Conservation (phyloP, 2,797 vertebrate species). For the Buceros bicornis region DNA sequence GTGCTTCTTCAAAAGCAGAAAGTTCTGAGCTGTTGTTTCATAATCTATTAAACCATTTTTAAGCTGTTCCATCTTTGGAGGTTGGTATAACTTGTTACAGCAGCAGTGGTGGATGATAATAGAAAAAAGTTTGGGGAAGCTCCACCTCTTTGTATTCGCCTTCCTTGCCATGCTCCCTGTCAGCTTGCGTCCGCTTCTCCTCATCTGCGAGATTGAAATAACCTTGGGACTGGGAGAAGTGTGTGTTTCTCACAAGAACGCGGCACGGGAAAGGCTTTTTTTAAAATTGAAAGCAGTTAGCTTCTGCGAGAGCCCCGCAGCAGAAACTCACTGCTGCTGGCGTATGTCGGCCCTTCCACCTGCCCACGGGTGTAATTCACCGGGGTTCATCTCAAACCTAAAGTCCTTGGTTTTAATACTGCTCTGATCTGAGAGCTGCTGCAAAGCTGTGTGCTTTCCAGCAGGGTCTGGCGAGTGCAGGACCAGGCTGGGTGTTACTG, state of each 20-base stretch:
- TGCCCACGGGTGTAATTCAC: neutral
- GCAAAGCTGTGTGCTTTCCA: neutral
- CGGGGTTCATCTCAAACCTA: neutral
- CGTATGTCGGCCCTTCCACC: neutral
- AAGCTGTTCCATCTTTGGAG: neutral
- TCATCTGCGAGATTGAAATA: conserved; percentile 26
- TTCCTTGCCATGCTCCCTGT: neutral
- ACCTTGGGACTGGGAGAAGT: neutral
- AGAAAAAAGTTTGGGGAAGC: neutral
- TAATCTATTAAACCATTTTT: neutral
- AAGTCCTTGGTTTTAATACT: neutral
- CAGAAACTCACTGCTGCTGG: neutral
- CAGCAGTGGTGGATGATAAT: neutral
- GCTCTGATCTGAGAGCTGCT: neutral
- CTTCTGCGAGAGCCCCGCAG: neutral
- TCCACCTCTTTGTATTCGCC: neutral
- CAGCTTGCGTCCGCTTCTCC: conserved; percentile 5
- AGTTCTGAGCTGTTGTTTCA: neutral
- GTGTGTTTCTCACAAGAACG: conserved; percentile 39
- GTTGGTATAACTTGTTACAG: neutral
- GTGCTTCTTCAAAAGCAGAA: neutral
- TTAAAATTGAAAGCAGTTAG: conserved; percentile 43
- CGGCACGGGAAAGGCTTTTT: neutral
- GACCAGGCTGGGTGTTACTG: neutral
- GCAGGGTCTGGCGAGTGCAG: fast-evolving